These are phyloP conservation scores for Tonatia bakeri DNA, from an alignment of 2,113 vertebrate species.

Conservation along the genomic window DNA sequence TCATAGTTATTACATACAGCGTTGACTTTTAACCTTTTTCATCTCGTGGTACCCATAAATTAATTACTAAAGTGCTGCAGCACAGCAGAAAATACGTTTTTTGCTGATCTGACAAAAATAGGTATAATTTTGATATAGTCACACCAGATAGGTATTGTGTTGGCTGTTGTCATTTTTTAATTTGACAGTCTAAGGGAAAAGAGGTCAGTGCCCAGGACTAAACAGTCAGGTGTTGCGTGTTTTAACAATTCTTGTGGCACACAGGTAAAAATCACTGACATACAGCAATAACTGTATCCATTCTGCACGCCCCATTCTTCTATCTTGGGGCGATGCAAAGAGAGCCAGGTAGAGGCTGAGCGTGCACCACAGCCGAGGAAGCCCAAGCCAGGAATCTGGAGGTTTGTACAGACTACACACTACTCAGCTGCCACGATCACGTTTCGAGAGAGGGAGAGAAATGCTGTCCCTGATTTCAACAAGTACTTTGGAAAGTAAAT, in stretches of 20 bases:
- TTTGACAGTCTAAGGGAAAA: neutral
- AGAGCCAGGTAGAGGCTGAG: neutral
- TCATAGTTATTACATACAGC: neutral
- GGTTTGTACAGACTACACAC: neutral
- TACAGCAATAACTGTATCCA: neutral
- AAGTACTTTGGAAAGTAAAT: neutral
- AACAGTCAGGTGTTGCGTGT: neutral
- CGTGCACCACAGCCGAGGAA: neutral
- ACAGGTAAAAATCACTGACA: neutral
- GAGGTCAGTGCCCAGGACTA: neutral
- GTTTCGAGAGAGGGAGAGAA: neutral
- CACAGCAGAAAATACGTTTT: neutral
- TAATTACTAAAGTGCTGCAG: neutral
- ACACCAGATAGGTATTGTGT: neutral
- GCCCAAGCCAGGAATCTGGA: neutral
- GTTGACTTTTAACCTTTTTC: neutral
- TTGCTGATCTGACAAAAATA: neutral
- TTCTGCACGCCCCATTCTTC: neutral
- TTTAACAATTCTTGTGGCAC: neutral
- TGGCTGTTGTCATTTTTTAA: neutral
- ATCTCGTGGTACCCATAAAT: neutral
- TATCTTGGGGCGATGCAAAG: neutral
- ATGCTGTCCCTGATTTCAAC: neutral
- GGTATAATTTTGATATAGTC: neutral
- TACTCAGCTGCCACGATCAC: neutral